Evolutionary conservation across 2,888 invertebrate species (phyloP).

Genomic region (Cheilosia vulpina): DNA sequence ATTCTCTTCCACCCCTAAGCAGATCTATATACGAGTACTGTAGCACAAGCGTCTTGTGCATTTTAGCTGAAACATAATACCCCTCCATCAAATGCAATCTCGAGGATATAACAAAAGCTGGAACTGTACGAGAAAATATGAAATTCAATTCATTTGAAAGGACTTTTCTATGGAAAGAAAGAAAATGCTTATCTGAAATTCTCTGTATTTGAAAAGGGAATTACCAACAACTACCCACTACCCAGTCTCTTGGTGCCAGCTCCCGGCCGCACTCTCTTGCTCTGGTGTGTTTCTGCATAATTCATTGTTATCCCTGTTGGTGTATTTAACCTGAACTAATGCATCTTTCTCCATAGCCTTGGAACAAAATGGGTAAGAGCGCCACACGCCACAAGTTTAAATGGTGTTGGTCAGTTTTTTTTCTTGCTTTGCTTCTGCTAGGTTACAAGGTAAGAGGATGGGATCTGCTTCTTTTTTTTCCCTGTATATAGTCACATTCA

Average conservation of each 20-base stretch:
- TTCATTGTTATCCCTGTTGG: conserved; percentile 64
- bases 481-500: background rate
- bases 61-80: conserved; percentile 65
- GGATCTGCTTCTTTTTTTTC: background rate
- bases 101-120: conserved; percentile 49
- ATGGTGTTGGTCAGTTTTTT: conserved; percentile 42
- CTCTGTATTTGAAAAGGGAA: conserved; percentile 69
- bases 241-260: background rate
- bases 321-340: conserved; percentile 72
- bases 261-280: background rate
- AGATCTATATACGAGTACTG: conserved; percentile 4
- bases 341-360: conserved; percentile 39
- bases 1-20: conserved; percentile 29
- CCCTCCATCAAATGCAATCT: conserved; percentile 64
- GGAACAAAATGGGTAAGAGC: conserved; percentile 24
- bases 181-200: conserved; percentile 69
- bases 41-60: conserved; percentile 52
- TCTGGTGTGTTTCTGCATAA: conserved; percentile 59
- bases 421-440: background rate
- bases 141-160: conserved; percentile 74
- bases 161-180: conserved; percentile 60
- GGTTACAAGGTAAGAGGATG: conserved; percentile 16
- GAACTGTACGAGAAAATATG: conserved; percentile 66
- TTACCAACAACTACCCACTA: conserved; percentile 53
- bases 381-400: conserved; percentile 34